phyloP scores from a whole-genome alignment of 2,797 vertebrate species.

The Falco rusticolus region DNA sequence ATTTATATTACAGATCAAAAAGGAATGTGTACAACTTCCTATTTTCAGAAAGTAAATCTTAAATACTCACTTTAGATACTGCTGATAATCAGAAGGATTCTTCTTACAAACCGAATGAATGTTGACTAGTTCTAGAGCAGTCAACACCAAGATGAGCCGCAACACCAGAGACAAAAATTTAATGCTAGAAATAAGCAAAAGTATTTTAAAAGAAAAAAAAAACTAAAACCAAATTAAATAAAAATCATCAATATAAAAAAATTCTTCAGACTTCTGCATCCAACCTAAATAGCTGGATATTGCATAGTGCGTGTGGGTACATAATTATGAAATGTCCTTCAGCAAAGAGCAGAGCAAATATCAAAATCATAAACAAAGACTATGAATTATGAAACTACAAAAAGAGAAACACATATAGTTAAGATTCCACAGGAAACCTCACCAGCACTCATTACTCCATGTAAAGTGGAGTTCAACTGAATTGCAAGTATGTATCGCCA shows the following conservation, averaged over 20 bases:
- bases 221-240: neutral
- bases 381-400: neutral
- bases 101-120: slow-evolving; percentile 54
- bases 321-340: neutral
- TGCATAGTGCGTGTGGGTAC: neutral
- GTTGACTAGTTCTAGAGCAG: slow-evolving; percentile 67
- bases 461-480: neutral
- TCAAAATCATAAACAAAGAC: neutral
- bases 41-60: neutral
- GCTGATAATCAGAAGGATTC: slow-evolving; percentile 55
- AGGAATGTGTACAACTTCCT: neutral
- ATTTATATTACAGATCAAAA: neutral
- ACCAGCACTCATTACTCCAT: neutral
- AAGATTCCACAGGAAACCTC: neutral
- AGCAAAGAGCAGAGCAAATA: neutral
- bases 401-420: neutral
- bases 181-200: slow-evolving; percentile 57
- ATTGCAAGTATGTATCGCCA: neutral
- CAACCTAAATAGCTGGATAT: neutral
- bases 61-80: slow-evolving; percentile 76
- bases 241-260: neutral
- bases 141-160: slow-evolving; percentile 66
- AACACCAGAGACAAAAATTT: slow-evolving; percentile 66
- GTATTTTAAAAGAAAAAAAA: neutral
- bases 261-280: neutral